Base-by-base conservation (phyloP, 64 coral and sea anemone species). In the Stichodactyla mertensii region DNA sequence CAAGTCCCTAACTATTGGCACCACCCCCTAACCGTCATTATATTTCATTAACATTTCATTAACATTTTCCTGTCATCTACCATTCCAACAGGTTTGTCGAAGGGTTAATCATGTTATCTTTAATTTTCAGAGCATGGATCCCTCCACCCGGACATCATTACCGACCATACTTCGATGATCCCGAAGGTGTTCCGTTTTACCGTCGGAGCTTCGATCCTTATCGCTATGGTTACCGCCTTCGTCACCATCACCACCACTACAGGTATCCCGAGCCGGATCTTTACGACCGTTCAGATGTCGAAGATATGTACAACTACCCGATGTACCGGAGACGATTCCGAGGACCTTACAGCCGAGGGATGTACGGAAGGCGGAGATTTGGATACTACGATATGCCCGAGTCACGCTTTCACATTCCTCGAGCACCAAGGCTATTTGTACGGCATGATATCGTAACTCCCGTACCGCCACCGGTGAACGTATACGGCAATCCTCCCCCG, bases 401-500 rank as follows among this genome's bases (percentile, higher is more conserved):
- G 78, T 53, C 77, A 56, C 19, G 87, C 12, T 88, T 61, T 71
- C 87, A 52, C 18, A 91, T 26, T 52, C 58, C 51, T 59, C 79
- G 82, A 71, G 36, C 13, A 19, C 61, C 60, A 16, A 83, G 61
- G 15, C 85, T 79, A 52, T 89, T 87, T 57, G 51, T 92, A 27
- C 52, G 94, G 70, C 87, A 95, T 55, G 89, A 97, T 13, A 97
- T 97, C 52, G 62, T 93, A 10, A 90, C 91, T 8, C 94, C 91
- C 4, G 86, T 85, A 20, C 94, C 90, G 9, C 77, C 91, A 79
- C 94, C 94, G 6, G 89, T 97, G 36, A 97, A 97, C 55, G 85
- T 97, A 45, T 86, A 53, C 55, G 91, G 94, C 45, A 88, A 93
- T 82, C 94, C 94, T 54, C 91, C 94, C n/a, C 91, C 88, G 77